Evolutionary conservation across 2,888 invertebrate species (phyloP), one percentile per base, ranked within the genome.

Genomic region (Mamestra brassicae): DNA sequence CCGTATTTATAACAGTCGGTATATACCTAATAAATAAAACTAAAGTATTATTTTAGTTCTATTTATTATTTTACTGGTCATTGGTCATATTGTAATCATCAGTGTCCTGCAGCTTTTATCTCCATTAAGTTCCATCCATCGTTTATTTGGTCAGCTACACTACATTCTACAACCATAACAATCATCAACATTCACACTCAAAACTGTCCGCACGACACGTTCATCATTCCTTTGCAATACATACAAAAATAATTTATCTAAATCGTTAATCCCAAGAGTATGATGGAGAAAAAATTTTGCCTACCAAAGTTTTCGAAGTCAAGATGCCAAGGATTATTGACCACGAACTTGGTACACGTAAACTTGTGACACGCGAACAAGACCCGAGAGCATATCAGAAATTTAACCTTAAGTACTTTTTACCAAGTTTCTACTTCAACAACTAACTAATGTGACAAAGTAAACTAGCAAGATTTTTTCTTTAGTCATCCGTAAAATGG

Each of bases 391-490:
- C 42, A 71, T 62, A 50, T 55, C 34, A 55, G 50, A 62, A 70
- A 76, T 76, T 57, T 77, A 47, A 70, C 50, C 15, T 11, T 17
- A 52, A 26, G 26, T 26, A 71, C n/a, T 38, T 52, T 77, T 42
- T 45, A 70, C 52, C 17, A 62, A 76, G 76, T 55, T 62, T 34
- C 50, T 57, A 57, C 55, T 71, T 61, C 50, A 45, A 77, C 61
- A 26, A 26, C 42, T 47, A 47, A 47, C 8, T 36, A 17, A 50
- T 55, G 34, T 47, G 50, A 13, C 50, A 76, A 55, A 55, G 15
- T 34, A 7, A 55, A 71, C 17, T 13, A 74, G 11, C 5, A 7
- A 13, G 8, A 4, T 45, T 52, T 13, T 64, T 15, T 15, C 26
- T 45, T 62, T 26, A 47, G 8, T 47, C 63, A 34, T 26, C 13